Evolutionary conservation across 2,113 vertebrate species (phyloP).

Genomic region (Microcebus murinus): DNA sequence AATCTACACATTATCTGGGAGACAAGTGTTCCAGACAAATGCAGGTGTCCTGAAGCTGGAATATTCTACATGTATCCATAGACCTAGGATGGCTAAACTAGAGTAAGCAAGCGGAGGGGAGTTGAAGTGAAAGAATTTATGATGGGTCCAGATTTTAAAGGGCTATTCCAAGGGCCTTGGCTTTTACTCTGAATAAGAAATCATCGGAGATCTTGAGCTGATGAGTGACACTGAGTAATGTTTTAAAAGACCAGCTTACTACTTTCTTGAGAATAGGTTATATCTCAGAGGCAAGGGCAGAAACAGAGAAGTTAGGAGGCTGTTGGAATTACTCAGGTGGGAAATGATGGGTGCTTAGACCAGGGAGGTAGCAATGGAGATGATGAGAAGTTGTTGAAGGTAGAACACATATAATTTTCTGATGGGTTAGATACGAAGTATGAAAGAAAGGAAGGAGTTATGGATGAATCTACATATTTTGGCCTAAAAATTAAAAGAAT

Average conservation of each 20-base stretch:
- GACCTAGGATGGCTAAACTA: not conserved
- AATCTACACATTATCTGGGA: not conserved
- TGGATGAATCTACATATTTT: not conserved
- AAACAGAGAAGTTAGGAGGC: not conserved
- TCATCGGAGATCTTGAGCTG: not conserved
- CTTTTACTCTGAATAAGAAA: not conserved
- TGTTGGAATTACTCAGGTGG: conserved; percentile 2
- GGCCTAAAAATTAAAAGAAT: conserved; percentile 25
- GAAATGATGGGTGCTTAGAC: not conserved
- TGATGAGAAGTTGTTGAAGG: not conserved
- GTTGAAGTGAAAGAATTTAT: not conserved
- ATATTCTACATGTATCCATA: not conserved
- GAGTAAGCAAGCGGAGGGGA: not conserved
- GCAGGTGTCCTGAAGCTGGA: not conserved
- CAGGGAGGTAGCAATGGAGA: not conserved
- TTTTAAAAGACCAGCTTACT: not conserved
- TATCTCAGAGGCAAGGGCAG: not conserved
- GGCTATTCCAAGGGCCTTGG: not conserved
- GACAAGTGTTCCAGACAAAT: not conserved
- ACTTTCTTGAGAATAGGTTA: not conserved
- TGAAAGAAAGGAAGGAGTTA: not conserved
- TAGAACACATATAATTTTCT: not conserved
- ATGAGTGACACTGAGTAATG: not conserved
- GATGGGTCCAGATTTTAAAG: conserved; percentile 1
- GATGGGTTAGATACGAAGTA: not conserved